These are phyloP conservation scores for Heterochromis multidens DNA, from an alignment of 2,113 vertebrate genomes.

Conservation along the genomic window DNA sequence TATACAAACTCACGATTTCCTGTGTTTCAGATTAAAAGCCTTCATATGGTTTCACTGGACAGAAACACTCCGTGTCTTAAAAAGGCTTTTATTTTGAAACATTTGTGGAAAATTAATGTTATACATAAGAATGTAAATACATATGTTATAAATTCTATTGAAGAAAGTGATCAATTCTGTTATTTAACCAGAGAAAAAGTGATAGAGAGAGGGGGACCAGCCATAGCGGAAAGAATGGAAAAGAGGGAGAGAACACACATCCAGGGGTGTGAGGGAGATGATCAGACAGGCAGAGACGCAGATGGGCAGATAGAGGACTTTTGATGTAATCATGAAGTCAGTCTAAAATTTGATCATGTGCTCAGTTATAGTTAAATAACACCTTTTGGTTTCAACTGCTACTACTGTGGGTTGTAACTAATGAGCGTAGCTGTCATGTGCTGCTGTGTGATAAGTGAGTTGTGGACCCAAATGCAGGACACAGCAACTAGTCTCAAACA, in stretches of 20 bases:
- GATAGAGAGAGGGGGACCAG: background rate
- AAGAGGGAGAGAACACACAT: too few relatives aligned
- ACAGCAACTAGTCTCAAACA: background rate
- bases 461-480: background rate
- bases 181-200: background rate
- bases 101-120: background rate
- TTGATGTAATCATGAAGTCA: too few relatives aligned
- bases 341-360: too few relatives aligned
- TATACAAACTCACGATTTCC: background rate
- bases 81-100: background rate
- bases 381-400: too few relatives aligned
- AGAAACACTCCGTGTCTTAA: background rate
- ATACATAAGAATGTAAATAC: too few relatives aligned
- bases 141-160: too few relatives aligned
- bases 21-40: background rate
- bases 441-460: background rate
- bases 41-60: background rate
- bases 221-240: too few relatives aligned
- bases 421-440: too few relatives aligned
- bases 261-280: too few relatives aligned
- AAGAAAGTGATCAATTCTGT: background rate
- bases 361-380: too few relatives aligned
- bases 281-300: too few relatives aligned
- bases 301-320: too few relatives aligned
- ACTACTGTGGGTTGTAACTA: background rate